phyloP scores from a whole-genome alignment of 2,888 invertebrate genomes.

The Glyphotaelius pellucidus region DNA sequence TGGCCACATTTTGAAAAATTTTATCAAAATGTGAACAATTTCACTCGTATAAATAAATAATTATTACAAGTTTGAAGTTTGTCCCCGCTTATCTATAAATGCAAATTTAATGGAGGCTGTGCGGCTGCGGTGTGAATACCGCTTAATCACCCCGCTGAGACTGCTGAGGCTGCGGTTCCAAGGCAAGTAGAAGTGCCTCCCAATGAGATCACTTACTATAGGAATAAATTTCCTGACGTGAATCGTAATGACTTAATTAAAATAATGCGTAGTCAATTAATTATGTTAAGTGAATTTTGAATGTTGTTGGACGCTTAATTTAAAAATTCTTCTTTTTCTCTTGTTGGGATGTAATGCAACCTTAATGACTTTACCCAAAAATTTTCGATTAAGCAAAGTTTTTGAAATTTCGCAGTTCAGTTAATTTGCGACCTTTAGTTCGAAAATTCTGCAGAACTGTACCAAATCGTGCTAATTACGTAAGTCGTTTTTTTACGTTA shows the following conservation, averaged over 20 bases:
- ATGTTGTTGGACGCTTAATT: neutral
- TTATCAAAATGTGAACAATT: neutral
- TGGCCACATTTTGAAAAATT: too few relatives aligned
- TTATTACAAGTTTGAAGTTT: neutral
- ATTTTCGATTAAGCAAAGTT: too few relatives aligned
- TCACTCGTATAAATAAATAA: neutral
- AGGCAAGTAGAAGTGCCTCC: neutral
- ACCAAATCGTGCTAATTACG: too few relatives aligned
- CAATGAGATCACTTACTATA: neutral
- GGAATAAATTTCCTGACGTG: neutral
- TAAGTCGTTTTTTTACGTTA: too few relatives aligned
- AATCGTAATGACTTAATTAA: slow-evolving; percentile 2
- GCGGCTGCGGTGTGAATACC: neutral
- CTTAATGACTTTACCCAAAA: too few relatives aligned
- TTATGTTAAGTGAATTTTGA: neutral
- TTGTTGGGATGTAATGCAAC: too few relatives aligned
- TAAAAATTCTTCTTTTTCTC: too few relatives aligned
- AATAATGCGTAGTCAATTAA: neutral
- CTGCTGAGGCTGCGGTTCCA: neutral
- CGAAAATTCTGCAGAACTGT: too few relatives aligned
- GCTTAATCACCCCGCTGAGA: neutral
- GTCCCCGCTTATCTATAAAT: neutral
- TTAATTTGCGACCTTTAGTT: too few relatives aligned
- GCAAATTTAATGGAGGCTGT: neutral
- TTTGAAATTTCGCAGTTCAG: too few relatives aligned